Percentiles rank a stretch among this genome's conserved stretches.
Conservation (phyloP, 30 jellyfish, hydroid and myxozoan genomes). For the Aurelia sp. region DNA sequence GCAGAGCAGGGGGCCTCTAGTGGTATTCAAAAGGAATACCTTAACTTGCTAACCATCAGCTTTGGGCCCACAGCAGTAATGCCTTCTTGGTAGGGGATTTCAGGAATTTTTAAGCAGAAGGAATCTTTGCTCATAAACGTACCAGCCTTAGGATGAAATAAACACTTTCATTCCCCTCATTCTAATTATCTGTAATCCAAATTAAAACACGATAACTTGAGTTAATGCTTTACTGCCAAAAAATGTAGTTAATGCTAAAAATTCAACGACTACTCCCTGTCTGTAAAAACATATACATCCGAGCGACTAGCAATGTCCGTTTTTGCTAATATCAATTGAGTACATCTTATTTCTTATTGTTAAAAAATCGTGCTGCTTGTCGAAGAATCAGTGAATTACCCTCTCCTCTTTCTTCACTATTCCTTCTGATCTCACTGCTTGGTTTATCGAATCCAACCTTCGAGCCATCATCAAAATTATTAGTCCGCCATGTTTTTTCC, state of each 20-base stretch:
- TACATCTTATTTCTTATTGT: background rate
- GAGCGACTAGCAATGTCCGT: background rate
- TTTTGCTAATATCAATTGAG: background rate
- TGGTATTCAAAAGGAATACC: no score
- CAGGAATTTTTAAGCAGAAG: no score
- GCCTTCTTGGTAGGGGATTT: no score
- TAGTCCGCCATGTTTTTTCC: background rate
- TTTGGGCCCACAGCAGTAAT: no score
- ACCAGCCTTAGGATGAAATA: background rate
- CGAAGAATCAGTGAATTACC: no score
- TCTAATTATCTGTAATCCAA: background rate
- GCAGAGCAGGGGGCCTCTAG: no score
- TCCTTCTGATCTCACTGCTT: no score
- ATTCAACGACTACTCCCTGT: constrained; percentile 46
- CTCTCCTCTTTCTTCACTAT: no score
- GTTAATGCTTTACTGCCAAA: background rate
- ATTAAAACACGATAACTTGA: background rate
- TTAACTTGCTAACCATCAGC: no score
- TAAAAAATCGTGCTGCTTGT: constrained; percentile 2
- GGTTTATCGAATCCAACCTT: no score
- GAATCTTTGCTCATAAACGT: no score
- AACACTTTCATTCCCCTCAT: background rate
- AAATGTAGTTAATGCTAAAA: constrained; percentile 18
- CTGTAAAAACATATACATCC: constrained; percentile 70
- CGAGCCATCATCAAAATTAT: no score